Percentiles rank a stretch among this genome's conserved stretches.
Conservation (phyloP, 2,888 invertebrate species). For the Drosophila tanythrix region DNA sequence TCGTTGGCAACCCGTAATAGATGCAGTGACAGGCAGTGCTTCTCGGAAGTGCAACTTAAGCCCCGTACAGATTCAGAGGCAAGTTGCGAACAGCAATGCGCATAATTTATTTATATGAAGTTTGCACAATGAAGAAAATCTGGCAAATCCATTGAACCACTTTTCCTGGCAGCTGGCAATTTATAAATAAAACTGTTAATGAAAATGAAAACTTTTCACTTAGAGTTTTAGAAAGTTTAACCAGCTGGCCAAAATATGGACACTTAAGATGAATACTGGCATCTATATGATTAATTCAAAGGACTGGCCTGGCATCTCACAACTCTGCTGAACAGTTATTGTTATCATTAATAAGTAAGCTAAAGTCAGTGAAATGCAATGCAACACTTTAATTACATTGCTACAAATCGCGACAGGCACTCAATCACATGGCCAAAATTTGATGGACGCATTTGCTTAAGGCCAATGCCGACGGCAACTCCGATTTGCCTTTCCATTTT, state of each 20-base stretch:
- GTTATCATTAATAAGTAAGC: not conserved
- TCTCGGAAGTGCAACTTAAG: not conserved
- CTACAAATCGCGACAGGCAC: not conserved
- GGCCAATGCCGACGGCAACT: constrained; percentile 15
- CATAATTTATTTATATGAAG: not conserved
- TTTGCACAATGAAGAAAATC: not conserved
- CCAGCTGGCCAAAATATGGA: not conserved
- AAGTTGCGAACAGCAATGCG: not conserved
- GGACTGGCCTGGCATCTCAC: not conserved
- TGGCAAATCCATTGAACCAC: not conserved
- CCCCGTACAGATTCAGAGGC: not conserved
- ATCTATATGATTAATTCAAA: not conserved
- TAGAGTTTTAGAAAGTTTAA: not conserved
- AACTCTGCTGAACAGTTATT: not conserved
- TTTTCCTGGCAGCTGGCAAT: not conserved
- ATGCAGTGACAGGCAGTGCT: constrained; percentile 28
- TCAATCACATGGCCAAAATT: constrained; percentile 3
- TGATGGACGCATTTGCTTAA: constrained; percentile 27
- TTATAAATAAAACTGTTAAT: not conserved
- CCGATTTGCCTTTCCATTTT: constrained; percentile 28
- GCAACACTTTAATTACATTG: constrained; percentile 15
- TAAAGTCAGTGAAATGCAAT: constrained; percentile 7
- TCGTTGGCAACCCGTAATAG: constrained; percentile 7
- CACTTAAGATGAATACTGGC: not conserved
- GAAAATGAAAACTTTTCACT: not conserved